Base-by-base conservation (phyloP, 1,140 invertebrate genomes). In the Brachionus koreanus region DNA sequence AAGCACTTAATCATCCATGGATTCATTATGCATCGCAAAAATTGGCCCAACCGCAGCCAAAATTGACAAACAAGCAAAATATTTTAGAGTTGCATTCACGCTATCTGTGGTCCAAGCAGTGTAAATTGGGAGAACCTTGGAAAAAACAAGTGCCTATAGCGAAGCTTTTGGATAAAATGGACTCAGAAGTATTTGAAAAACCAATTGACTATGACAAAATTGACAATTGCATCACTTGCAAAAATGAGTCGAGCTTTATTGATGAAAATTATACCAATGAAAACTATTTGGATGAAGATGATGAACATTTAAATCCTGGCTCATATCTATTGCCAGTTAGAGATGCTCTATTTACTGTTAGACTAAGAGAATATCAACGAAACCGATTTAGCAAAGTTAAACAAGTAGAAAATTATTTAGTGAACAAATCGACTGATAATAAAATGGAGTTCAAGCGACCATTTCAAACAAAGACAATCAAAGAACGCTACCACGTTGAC, bases 1-100 rank as follows among this genome's bases (percentile, higher is more conserved):
- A 90, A 39, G 94, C 94, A 0, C 86, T 97, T 23, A 90, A 91
- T 82, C 95, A 96, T 90, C 93, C 94, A 0, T 97, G 95, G 95
- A 89, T 97, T n/a, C 91, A 91, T 72, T 84, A 83, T 83, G 82
- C 82, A 12, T 16, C 12, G 7, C 82, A 82, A 19, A 16, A 52
- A 19, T 16, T 16, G 19, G 1, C 5, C 0, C 16, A 13, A 3
- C 9, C 7, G 0, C 7, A 25, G 9, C n/a, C 39, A 1, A 23
- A 16, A 13, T n/a, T 12, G 33, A 49, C 42, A n/a, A 33, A 57
- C 33, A 35, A 43, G 57, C 49, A 79, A 61, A 61, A 39, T 10
- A 0, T 79, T 5, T 19, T 65, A 2, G 49, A 57, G n/a, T 37
- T 61, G 16, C 76, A 79, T 25, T 57, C 76, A 3, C 9, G 76